Base-by-base conservation (phyloP, 2,113 vertebrate species). In the Polypterus senegalus region DNA sequence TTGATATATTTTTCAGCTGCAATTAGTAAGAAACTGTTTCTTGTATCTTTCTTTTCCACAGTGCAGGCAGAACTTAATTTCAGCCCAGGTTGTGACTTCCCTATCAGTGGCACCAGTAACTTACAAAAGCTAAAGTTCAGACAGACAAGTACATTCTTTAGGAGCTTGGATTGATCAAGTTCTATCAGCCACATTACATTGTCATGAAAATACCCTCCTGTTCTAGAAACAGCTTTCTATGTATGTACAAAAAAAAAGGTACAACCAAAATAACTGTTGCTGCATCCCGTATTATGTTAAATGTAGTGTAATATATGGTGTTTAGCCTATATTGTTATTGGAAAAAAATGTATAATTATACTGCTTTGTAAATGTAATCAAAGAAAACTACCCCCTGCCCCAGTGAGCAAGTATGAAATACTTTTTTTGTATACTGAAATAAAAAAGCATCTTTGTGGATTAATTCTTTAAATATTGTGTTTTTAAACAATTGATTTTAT, bases 281-380 rank as follows among this genome's bases (percentile, higher is more conserved):
- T 78, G 61, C 70, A 70, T 79, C 57, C 58, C 71, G 62, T 70
- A 67, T 74, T 73, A 66, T 68, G 74, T 76, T 66, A 6, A 59
- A 10, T 48, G 73, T 79, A 74, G 64, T 69, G 68, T 74, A 73
- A 77, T 46, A 69, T 69, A 73, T 64, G 58, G 69, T 48, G 67
- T 63, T 65, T 56, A 64, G 69, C 75, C 65, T 56, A 66, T 60
- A 27, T 69, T 7, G 62, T 64, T 66, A 45, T 65, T 3, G 66
- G 69, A 69, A 65, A 73, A 79, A 57, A 59, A 70, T 79, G 76
- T 78, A 74, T 67, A 58, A 71, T 60, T 59, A 55, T 3, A 64
- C 67, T 70, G 76, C 74, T 84, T 77, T 79, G 79, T 64, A 64
- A 64, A 60, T 54, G 57, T 75, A 80, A 84, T 80, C 81, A 84